Base-by-base conservation (phyloP, 1,140 invertebrate species). In the Heliconius eleuchia region DNA sequence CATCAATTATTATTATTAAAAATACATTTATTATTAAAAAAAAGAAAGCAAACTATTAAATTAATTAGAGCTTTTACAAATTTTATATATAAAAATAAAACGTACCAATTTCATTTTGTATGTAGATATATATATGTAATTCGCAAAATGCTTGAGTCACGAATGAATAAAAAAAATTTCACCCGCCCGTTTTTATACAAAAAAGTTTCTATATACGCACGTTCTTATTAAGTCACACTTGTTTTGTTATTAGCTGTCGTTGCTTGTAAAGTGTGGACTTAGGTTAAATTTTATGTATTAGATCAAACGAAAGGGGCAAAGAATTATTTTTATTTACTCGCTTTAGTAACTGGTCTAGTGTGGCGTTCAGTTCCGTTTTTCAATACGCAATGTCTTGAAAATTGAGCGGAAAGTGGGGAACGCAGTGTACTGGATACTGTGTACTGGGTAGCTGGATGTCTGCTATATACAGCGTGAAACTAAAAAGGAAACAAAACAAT, bases 41-140 rank as follows among this genome's bases (percentile, higher is more conserved):
- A 60, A 60, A n/a, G 57, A 60, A 60, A 66, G 23, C 13, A 1
- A 66, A 11, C n/a, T 13, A 66, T 27, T 71, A 71, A 71, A 71
- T 3, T 72, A 72, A 37, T 74, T 55, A 37, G 18, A 70, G 57
- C 30, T 73, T 42, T 27, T 60, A 34, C 3, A 23, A 8, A n/a
- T 52, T 19, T n/a, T 57, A n/a, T 57, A 46, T 66, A 34, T 23
- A 52, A 73, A 73, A 72, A 23, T 30, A 8, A 23, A 72, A 78
- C 90, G 81, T 86, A 92, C 89, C 89, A 90, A 80, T 82, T 88
- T 90, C 91, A 92, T 92, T 80, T 80, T 89, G 80, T 76, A 71
- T 46, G 42, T 46, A 37, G 34, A 6, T 37, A 46, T 46, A 13
- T 46, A 46, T 46, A 46, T 80, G 27, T 73, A 71, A 75, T 79